Conservation (phyloP, 2,797 vertebrate genomes). For the Etheostoma nigrum region DNA sequence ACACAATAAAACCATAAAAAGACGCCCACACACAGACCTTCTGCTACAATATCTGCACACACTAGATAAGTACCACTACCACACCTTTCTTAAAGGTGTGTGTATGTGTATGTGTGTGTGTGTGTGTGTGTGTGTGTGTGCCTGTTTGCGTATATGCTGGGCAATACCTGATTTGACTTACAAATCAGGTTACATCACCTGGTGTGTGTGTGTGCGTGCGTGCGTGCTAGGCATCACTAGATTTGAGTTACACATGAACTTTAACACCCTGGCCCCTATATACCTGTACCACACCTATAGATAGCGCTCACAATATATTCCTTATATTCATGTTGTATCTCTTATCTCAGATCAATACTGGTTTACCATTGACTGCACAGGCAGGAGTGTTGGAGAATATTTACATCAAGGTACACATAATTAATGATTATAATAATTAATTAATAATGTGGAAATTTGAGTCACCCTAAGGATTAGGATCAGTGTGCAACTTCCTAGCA, state of each 20-base stretch:
- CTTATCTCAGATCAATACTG: slow-evolving; percentile 5
- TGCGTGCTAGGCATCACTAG: neutral
- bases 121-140: too few relatives aligned
- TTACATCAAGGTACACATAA: neutral
- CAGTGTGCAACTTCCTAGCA: neutral
- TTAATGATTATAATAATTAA: neutral
- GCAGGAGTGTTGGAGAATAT: slow-evolving; percentile 1
- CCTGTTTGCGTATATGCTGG: too few relatives aligned
- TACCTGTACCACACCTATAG: slow-evolving; percentile 22
- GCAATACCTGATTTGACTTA: too few relatives aligned
- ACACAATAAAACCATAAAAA: slow-evolving; percentile 63
- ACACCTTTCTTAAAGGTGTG: neutral
- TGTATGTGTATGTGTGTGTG: too few relatives aligned
- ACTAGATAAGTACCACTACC: neutral
- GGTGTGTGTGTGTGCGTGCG: neutral
- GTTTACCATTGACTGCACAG: slow-evolving; percentile 47
- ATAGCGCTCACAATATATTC: neutral
- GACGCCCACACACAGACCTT: neutral
- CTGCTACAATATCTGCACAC: neutral
- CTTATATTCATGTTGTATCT: neutral
- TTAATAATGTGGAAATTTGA: neutral
- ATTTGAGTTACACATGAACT: neutral
- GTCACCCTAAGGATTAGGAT: neutral
- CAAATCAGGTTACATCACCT: too few relatives aligned
- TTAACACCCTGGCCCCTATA: slow-evolving; percentile 5